Conservation (phyloP, 2,888 invertebrate genomes). For the Drosophila mimica region DNA sequence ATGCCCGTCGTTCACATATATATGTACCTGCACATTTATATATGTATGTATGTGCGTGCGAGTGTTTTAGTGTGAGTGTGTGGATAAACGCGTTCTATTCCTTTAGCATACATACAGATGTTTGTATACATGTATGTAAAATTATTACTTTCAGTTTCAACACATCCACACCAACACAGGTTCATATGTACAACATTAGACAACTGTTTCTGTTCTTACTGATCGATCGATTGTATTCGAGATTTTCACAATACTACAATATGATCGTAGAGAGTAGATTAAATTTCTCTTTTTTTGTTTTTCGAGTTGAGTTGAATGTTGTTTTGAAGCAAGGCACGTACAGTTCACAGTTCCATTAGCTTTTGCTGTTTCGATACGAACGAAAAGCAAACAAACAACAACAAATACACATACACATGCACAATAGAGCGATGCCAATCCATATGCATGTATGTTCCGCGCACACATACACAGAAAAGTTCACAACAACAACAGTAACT, state of each 20-base stretch:
- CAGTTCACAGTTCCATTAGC: slow-evolving; percentile 68
- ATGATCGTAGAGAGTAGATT: slow-evolving; percentile 34
- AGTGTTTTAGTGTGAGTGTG: slow-evolving; percentile 30
- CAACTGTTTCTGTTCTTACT: slow-evolving; percentile 45
- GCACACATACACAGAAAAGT: slow-evolving; percentile 63
- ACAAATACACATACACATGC: slow-evolving; percentile 42
- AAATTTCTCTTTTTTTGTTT: slow-evolving; percentile 46
- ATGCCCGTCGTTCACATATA: slow-evolving; percentile 18
- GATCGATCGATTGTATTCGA: slow-evolving; percentile 30
- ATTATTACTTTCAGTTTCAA: slow-evolving; percentile 66
- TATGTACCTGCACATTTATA: slow-evolving; percentile 18
- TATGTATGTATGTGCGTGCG: slow-evolving; percentile 6
- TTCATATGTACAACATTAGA: slow-evolving; percentile 28
- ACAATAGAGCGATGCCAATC: slow-evolving; percentile 45
- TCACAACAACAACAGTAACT: slow-evolving; percentile 75
- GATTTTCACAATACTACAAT: slow-evolving; percentile 30
- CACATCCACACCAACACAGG: slow-evolving; percentile 49
- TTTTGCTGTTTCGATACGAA: slow-evolving; percentile 62
- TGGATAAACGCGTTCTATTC: slow-evolving; percentile 53
- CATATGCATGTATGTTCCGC: slow-evolving; percentile 48
- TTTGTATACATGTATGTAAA: slow-evolving; percentile 18
- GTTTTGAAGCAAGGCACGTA: slow-evolving; percentile 64
- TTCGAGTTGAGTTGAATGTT: slow-evolving; percentile 42
- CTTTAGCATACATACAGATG: slow-evolving; percentile 32
- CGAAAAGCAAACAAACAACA: slow-evolving; percentile 60